Evolutionary conservation across 2,797 vertebrate genomes (phyloP).

Genomic region (Lerista edwardsae): DNA sequence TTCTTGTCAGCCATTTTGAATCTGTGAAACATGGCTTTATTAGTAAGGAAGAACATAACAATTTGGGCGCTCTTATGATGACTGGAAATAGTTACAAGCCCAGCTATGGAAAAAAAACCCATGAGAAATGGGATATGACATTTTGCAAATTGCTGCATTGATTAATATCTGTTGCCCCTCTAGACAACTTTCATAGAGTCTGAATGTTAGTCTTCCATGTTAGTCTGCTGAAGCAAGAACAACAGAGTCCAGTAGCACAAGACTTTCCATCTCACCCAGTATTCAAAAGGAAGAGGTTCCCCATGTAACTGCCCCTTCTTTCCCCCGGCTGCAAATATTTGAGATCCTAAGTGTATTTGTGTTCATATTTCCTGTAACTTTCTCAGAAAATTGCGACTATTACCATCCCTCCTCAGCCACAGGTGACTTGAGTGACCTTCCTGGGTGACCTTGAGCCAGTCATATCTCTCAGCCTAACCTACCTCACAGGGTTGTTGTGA

Average conservation of each 20-base stretch:
- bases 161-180: neutral
- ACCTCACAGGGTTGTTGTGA: too few species aligned
- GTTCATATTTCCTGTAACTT: neutral
- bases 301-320: neutral
- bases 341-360: neutral
- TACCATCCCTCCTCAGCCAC: neutral
- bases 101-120: constrained; percentile 8
- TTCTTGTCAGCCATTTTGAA: constrained; percentile 68
- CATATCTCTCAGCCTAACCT: too few species aligned
- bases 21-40: constrained; percentile 43
- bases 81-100: constrained; percentile 27
- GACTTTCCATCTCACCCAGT: neutral
- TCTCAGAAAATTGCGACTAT: neutral
- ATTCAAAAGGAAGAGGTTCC: neutral
- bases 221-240: too few species aligned
- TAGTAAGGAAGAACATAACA: constrained; percentile 46
- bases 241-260: too few species aligned
- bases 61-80: constrained; percentile 39
- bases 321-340: neutral
- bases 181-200: too few species aligned
- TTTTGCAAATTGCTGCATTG: constrained; percentile 1
- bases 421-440: too few species aligned
- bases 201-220: too few species aligned
- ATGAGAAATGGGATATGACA: constrained; percentile 46
- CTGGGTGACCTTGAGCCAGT: too few species aligned